Evolutionary conservation across 2,113 vertebrate genomes (phyloP).

Genomic region (Neofelis nebulosa): DNA sequence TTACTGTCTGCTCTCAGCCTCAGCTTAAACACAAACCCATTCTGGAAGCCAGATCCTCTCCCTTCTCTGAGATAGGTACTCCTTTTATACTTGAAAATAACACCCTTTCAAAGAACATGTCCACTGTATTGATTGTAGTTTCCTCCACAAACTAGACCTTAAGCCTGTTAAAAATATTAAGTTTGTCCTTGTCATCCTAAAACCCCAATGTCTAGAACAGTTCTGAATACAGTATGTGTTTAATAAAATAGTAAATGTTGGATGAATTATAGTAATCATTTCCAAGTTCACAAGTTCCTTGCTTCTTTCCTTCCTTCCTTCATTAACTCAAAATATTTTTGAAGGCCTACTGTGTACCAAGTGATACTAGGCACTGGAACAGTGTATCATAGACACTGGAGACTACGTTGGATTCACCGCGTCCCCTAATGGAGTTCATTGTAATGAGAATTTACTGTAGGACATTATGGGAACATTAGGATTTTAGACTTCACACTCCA

Average conservation of each 20-base stretch:
- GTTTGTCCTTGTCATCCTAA: neutral
- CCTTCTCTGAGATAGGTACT: neutral
- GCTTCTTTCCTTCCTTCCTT: neutral
- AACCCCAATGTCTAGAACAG: neutral
- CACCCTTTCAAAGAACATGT: neutral
- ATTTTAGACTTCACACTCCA: neutral
- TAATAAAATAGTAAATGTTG: neutral
- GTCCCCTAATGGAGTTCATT: neutral
- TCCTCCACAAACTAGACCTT: neutral
- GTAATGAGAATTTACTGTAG: neutral
- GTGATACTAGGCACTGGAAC: neutral
- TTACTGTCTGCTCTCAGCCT: neutral
- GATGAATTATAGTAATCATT: neutral
- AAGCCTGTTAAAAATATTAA: neutral
- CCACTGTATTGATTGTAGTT: rapidly evolving
- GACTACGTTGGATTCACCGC: neutral
- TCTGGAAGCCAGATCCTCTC: neutral
- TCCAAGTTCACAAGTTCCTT: neutral
- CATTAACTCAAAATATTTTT: neutral
- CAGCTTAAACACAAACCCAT: neutral
- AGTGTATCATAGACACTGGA: neutral
- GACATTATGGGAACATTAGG: neutral
- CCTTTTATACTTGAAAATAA: neutral
- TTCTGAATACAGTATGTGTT: neutral
- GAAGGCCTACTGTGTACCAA: neutral